Evolutionary conservation across 2,888 invertebrate genomes (phyloP).

Genomic region (Isotomurus palustris): DNA sequence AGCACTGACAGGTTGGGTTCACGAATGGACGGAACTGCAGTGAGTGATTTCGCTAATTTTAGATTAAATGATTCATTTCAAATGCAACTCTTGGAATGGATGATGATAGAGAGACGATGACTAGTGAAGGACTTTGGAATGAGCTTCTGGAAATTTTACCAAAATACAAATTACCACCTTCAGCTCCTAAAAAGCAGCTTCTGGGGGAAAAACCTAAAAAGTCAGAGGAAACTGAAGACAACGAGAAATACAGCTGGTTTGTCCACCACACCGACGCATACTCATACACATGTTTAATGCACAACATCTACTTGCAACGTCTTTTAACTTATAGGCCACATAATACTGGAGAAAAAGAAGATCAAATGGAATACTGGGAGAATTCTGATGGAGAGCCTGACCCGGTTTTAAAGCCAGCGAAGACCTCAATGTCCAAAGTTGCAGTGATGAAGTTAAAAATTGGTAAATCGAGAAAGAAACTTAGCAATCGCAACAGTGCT

Average conservation of each 20-base stretch:
- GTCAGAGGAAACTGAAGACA: background rate
- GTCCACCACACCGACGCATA: too few species aligned
- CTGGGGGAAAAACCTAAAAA: background rate
- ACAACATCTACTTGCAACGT: too few species aligned
- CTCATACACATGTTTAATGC: too few species aligned
- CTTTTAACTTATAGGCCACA: too few species aligned
- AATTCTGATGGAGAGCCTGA: background rate
- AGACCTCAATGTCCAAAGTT: too few species aligned
- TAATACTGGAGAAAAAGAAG: background rate
- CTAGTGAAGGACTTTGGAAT: conserved; percentile 20
- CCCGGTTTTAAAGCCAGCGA: too few species aligned
- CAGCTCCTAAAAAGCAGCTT: background rate
- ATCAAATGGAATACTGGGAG: background rate
- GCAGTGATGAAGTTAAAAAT: too few species aligned
- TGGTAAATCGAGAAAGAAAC: too few species aligned
- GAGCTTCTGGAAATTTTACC: conserved; percentile 29
- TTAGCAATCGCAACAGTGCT: too few species aligned
- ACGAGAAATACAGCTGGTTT: background rate
- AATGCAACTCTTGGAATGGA: background rate
- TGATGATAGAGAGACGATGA: background rate
- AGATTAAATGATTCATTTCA: background rate
- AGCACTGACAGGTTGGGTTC: conserved; percentile 33
- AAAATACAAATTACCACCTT: conserved; percentile 16
- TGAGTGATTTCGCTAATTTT: background rate
- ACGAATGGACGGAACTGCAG: conserved; percentile 28